These are phyloP conservation scores for Homalodisca vitripennis DNA, from an alignment of 1,140 invertebrate genomes.

Conservation along the genomic window DNA sequence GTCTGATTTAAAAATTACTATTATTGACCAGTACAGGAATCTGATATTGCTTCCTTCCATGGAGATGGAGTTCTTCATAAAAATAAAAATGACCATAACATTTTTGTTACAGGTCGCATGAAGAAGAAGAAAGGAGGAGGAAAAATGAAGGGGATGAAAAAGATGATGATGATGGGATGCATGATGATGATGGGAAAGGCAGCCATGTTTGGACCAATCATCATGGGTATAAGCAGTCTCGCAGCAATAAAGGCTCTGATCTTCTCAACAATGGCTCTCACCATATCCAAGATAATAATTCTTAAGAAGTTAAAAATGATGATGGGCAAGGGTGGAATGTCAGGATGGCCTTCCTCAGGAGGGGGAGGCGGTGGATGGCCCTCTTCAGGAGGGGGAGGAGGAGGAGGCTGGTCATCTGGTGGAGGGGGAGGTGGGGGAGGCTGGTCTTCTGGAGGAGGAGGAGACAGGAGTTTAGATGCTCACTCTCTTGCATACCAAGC, in stretches of 20 bases:
- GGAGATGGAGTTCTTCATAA: too few species aligned
- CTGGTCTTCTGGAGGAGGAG: constrained; percentile 19
- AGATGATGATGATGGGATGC: constrained; percentile 43
- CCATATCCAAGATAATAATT: constrained; percentile 41
- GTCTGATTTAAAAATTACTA: too few species aligned
- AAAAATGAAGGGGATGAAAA: constrained; percentile 41
- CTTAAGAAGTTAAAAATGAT: constrained; percentile 40
- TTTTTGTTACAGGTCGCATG: constrained; percentile 37
- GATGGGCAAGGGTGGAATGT: constrained; percentile 26
- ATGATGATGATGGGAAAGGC: constrained; percentile 41
- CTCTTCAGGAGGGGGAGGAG: constrained; percentile 9
- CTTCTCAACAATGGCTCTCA: constrained; percentile 37
- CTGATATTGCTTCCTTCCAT: too few species aligned
- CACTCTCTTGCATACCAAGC: constrained; percentile 15
- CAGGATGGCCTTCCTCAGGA: constrained; percentile 19
- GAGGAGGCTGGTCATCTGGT: constrained; percentile 20
- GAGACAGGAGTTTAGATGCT: constrained; percentile 25
- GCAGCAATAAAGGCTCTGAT: constrained; percentile 43
- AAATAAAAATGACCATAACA: too few species aligned
- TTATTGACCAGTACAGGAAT: too few species aligned
- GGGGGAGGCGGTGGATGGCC: constrained; percentile 30
- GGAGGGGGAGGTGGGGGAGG: constrained; percentile 29
- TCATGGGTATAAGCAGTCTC: constrained; percentile 40
- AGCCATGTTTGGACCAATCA: constrained; percentile 38
- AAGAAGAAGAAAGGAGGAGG: constrained; percentile 35